A percentile compares a stretch with the other conserved stretches of the same genome.
phyloP scores from a whole-genome alignment of 2,113 vertebrate species.

The Bufo gargarizans region DNA sequence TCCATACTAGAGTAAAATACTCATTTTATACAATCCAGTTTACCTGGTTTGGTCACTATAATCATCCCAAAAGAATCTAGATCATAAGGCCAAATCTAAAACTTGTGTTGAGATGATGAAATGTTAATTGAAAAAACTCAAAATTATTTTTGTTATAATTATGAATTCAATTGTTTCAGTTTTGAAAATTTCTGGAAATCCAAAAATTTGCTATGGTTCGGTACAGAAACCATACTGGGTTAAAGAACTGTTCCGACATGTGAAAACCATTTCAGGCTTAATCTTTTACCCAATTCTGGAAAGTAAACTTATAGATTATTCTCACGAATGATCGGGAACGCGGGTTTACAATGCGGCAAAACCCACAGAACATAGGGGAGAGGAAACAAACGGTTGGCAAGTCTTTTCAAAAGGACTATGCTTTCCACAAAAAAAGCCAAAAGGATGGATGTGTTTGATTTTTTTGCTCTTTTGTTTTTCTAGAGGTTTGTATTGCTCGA shows the following conservation, averaged over 20 bases:
- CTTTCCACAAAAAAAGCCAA: conserved; percentile 46
- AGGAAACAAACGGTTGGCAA: neutral
- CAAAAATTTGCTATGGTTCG: neutral
- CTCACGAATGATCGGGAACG: too few species aligned
- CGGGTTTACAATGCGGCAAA: neutral
- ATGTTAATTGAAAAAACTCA: neutral
- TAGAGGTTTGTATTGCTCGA: conserved; percentile 59
- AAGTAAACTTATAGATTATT: neutral
- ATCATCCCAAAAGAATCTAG: conserved; percentile 3
- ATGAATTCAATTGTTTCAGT: neutral
- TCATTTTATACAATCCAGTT: conserved; percentile 19
- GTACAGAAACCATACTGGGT: neutral
- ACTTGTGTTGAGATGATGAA: conserved; percentile 4
- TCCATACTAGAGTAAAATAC: conserved; percentile 27
- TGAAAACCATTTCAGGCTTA: neutral
- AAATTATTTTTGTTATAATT: neutral
- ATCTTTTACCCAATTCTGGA: neutral
- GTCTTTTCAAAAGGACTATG: neutral
- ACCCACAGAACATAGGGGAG: neutral
- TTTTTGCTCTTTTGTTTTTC: conserved; percentile 31
- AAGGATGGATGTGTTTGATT: conserved; percentile 52
- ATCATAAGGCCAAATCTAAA: neutral
- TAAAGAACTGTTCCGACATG: neutral
- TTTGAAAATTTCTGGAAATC: neutral
- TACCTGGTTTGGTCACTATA: conserved; percentile 10